A percentile compares a stretch with the other conserved stretches of the same genome.
These are phyloP conservation scores for Halichoeres trimaculatus DNA, from an alignment of 2,113 vertebrate genomes.

Conservation along the genomic window DNA sequence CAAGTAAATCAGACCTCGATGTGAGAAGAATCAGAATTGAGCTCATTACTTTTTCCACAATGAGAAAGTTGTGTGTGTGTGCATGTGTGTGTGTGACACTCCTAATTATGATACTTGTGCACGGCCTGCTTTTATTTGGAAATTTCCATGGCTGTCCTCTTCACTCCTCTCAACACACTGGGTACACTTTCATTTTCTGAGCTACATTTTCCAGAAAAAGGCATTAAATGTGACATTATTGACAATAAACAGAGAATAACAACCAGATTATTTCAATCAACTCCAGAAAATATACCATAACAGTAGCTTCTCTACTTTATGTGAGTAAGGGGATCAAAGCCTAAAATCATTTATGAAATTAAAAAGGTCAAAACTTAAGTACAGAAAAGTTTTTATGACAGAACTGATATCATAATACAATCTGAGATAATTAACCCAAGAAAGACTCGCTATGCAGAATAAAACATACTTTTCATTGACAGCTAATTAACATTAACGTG, in stretches of 20 bases:
- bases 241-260: constrained; percentile 71
- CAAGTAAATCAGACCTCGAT: constrained; percentile 39
- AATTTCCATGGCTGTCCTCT: constrained; percentile 69
- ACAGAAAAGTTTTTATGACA: no score
- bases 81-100: no score
- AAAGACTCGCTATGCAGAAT: no score
- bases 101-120: constrained; percentile 62
- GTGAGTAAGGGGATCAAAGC: constrained; percentile 3
- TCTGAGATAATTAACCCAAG: no score
- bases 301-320: constrained; percentile 28
- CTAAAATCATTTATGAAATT: no score
- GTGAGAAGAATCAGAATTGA: constrained; percentile 54
- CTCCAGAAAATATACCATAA: constrained; percentile 57
- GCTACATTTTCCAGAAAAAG: constrained; percentile 64
- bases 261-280: constrained; percentile 60
- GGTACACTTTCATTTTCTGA: constrained; percentile 33
- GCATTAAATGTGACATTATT: constrained; percentile 57
- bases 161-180: constrained; percentile 37
- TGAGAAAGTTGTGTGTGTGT: constrained; percentile 79
- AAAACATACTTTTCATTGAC: background rate
- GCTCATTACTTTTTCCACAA: constrained; percentile 79
- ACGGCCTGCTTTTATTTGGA: constrained; percentile 76
- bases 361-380: no score
- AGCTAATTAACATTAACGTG: background rate
- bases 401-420: no score